Evolutionary conservation across 2,113 vertebrate genomes (phyloP).

Genomic region (Nanorana parkeri): DNA sequence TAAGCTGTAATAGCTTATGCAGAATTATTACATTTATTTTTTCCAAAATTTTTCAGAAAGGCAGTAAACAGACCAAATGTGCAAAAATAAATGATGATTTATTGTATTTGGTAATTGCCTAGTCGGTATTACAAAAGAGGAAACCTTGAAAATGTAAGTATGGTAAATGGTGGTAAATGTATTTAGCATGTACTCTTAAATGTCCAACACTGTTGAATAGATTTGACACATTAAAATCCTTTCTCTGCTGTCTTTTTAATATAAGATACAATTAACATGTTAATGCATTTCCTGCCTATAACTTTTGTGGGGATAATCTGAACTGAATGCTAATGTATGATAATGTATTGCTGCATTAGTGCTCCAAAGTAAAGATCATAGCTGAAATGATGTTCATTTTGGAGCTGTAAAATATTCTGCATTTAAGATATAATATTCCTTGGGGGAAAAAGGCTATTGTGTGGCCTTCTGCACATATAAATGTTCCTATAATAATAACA

Average conservation of each 20-base stretch:
- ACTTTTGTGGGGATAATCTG: neutral
- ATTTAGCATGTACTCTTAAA: neutral
- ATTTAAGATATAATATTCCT: slow-evolving; percentile 34
- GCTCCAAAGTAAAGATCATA: slow-evolving; percentile 16
- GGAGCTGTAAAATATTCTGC: slow-evolving; percentile 1
- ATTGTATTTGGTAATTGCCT: neutral
- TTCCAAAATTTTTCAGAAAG: no score
- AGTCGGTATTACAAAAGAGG: neutral
- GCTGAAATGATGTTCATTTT: slow-evolving; percentile 18
- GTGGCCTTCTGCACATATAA: slow-evolving; percentile 10
- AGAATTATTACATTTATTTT: no score
- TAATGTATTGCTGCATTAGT: slow-evolving; percentile 34
- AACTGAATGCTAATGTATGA: slow-evolving; percentile 26
- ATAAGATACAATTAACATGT: slow-evolving; percentile 2
- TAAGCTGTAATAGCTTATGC: no score
- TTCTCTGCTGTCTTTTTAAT: neutral
- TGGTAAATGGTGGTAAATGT: neutral
- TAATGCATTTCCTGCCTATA: slow-evolving; percentile 5
- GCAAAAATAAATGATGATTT: neutral
- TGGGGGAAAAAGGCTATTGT: neutral
- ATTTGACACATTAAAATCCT: slow-evolving; percentile 9
- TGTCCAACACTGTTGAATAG: neutral
- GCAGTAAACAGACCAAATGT: neutral
- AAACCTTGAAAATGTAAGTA: neutral
- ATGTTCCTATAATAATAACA: neutral